phyloP scores from a whole-genome alignment of 1,140 invertebrate species.

The Drosophila aff. region DNA sequence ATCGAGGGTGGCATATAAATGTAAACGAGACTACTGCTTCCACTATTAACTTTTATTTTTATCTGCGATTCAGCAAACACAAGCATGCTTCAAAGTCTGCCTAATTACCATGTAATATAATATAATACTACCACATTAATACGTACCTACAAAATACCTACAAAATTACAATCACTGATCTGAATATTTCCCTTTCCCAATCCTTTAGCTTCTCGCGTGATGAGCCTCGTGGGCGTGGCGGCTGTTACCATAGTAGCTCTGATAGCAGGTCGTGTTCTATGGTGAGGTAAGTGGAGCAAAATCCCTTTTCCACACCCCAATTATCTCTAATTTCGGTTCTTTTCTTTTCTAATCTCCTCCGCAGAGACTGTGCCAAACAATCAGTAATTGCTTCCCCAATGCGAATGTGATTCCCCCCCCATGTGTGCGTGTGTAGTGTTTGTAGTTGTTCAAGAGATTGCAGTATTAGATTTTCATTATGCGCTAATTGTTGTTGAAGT shows the following conservation, averaged over 20 bases:
- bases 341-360: constrained; percentile 32
- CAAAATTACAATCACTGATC: constrained; percentile 1
- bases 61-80: neutral
- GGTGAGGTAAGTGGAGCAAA: constrained; percentile 67
- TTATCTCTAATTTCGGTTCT: constrained; percentile 17
- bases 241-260: constrained; percentile 55
- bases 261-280: constrained; percentile 58
- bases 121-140: constrained; percentile 2
- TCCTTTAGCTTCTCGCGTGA: constrained; percentile 26
- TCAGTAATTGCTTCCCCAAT: constrained; percentile 34
- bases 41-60: neutral
- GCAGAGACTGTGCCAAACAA: constrained; percentile 51
- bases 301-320: neutral
- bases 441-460: constrained; percentile 57
- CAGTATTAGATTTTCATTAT: constrained; percentile 71
- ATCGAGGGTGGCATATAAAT: constrained; percentile 4
- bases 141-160: neutral
- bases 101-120: neutral
- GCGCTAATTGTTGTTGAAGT: constrained; percentile 56
- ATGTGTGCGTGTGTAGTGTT: constrained; percentile 30
- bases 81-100: constrained; percentile 3
- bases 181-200: neutral
- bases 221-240: constrained; percentile 57
- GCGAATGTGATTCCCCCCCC: constrained; percentile 64
- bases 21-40: constrained; percentile 1